Evolutionary conservation across 2,797 vertebrate genomes (phyloP).

Genomic region (Poeciliopsis infans): DNA sequence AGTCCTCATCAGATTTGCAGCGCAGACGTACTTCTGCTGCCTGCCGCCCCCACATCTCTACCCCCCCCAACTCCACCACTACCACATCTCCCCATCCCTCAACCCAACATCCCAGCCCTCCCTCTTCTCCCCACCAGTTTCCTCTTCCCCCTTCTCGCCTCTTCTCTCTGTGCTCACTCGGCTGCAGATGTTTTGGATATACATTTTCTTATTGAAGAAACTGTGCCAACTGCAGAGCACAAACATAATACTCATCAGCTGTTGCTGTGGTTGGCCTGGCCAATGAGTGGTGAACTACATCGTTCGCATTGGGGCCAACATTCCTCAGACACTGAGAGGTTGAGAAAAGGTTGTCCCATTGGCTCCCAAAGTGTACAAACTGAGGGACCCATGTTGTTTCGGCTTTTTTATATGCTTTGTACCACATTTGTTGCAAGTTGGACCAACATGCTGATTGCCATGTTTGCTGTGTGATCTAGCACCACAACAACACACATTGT

Average conservation of each 20-base stretch:
- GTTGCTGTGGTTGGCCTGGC: slow-evolving; percentile 30
- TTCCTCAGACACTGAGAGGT: slow-evolving; percentile 61
- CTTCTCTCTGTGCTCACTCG: slow-evolving; percentile 56
- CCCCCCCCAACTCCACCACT: slow-evolving; percentile 30
- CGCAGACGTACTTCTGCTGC: slow-evolving; percentile 73
- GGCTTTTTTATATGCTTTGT: slow-evolving; percentile 18
- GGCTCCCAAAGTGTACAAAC: slow-evolving; percentile 42
- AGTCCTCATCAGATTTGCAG: slow-evolving; percentile 80
- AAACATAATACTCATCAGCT: slow-evolving; percentile 51
- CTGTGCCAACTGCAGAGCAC: slow-evolving; percentile 56
- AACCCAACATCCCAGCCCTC: slow-evolving; percentile 24
- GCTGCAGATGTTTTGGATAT: slow-evolving; percentile 78
- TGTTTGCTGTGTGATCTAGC: slow-evolving; percentile 25
- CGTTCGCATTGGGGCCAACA: slow-evolving; percentile 57
- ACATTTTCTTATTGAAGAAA: slow-evolving; percentile 65
- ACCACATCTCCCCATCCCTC: slow-evolving; percentile 45
- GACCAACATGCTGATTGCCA: slow-evolving; percentile 48
- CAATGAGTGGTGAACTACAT: slow-evolving; percentile 33
- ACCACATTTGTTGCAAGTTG: slow-evolving; percentile 29
- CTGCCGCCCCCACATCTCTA: slow-evolving; percentile 72
- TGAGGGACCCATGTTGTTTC: slow-evolving; percentile 1
- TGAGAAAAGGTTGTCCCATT: slow-evolving; percentile 50
- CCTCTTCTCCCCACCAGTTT: slow-evolving; percentile 34
- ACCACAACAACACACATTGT: slow-evolving; percentile 28
- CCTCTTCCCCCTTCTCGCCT: slow-evolving; percentile 45